Percentiles rank a stretch among this genome's conserved stretches.
Evolutionary conservation across 2,797 vertebrate genomes (phyloP).

Genomic region (Sus cebifrons): DNA sequence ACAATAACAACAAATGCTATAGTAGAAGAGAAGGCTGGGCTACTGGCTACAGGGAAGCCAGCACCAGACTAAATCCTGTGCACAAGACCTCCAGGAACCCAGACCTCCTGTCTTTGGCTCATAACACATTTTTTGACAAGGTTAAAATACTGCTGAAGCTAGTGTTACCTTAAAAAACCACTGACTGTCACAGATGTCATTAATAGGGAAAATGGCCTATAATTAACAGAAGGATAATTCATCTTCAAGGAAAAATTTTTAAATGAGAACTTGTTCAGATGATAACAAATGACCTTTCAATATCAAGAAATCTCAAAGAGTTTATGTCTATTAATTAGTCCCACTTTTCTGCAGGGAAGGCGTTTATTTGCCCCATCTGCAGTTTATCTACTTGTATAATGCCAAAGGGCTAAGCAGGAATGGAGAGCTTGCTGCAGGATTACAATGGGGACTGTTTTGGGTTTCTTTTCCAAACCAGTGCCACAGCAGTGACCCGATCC

Average conservation of each 20-base stretch:
- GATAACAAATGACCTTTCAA: conserved; percentile 76
- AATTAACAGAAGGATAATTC: conserved; percentile 76
- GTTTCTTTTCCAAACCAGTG: no score
- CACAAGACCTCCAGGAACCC: background rate
- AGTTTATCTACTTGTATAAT: conserved; percentile 31
- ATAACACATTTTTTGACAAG: conserved; percentile 60
- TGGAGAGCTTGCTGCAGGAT: background rate
- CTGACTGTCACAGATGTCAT: conserved; percentile 69
- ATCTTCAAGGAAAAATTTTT: conserved; percentile 56
- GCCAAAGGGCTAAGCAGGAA: conserved; percentile 4
- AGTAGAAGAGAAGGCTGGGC: background rate
- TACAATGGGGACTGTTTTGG: background rate
- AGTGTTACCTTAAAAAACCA: conserved; percentile 73
- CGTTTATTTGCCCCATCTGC: conserved; percentile 60
- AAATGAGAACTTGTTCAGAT: conserved; percentile 72
- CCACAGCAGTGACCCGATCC: no score
- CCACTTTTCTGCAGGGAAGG: conserved; percentile 42
- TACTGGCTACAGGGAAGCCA: background rate
- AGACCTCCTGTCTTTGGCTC: background rate
- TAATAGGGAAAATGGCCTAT: conserved; percentile 66
- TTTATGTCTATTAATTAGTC: conserved; percentile 77
- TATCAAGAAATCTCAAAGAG: conserved; percentile 80
- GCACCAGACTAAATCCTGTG: background rate
- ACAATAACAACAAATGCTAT: background rate
- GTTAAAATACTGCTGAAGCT: conserved; percentile 69